Conservation (phyloP, 2,113 vertebrate genomes). For the Stegastes partitus region DNA sequence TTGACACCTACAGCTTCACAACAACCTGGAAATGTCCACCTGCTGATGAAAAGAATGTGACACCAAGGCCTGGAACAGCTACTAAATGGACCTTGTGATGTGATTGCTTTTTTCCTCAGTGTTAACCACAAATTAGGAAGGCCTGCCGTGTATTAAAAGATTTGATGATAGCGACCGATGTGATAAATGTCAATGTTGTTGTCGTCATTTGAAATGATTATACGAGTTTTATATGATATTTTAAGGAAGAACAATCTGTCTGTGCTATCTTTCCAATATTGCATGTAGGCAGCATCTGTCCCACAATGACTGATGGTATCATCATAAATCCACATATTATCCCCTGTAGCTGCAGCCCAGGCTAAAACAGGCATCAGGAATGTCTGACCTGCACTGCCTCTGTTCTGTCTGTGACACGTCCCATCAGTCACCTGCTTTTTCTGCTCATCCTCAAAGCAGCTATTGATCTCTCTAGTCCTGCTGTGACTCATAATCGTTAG, state of each 20-base stretch:
- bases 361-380: conserved; percentile 55
- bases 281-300: not conserved
- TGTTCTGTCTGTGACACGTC: not conserved
- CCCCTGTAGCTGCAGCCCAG: conserved; percentile 11
- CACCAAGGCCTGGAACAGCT: not conserved
- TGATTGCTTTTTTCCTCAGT: not conserved
- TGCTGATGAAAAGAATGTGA: not conserved
- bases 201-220: not conserved
- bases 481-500: conserved; percentile 34
- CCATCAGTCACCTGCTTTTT: conserved; percentile 52
- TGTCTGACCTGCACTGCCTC: conserved; percentile 26
- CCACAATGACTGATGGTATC: not conserved
- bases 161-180: not conserved
- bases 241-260: not conserved
- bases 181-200: too few species aligned
- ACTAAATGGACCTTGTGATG: not conserved
- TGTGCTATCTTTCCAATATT: not conserved
- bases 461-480: conserved; percentile 33
- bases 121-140: not conserved
- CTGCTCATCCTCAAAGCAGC: conserved; percentile 45
- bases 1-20: not conserved
- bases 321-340: conserved; percentile 26
- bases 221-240: not conserved
- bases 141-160: not conserved
- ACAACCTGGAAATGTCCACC: not conserved